These are phyloP conservation scores for Tympanuchus pallidicinctus DNA, from an alignment of 2,113 vertebrate genomes.

Conservation along the genomic window DNA sequence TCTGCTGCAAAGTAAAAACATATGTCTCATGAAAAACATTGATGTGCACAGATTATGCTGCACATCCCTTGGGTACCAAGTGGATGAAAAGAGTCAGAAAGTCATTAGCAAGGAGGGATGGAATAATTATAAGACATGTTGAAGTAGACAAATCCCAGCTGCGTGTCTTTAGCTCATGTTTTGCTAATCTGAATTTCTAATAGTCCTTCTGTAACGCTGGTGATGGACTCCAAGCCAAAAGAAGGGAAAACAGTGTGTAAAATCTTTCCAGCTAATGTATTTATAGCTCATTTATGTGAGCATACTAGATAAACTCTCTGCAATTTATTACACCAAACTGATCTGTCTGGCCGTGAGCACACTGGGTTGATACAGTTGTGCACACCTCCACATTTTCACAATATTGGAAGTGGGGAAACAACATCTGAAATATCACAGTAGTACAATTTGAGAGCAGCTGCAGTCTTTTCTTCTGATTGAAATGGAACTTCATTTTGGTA, in stretches of 20 bases:
- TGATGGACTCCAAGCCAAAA: not conserved
- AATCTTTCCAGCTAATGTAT: not conserved
- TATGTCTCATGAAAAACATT: slow-evolving; percentile 32
- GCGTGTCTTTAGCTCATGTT: not conserved
- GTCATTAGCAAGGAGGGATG: slow-evolving; percentile 2
- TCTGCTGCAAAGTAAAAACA: slow-evolving; percentile 50
- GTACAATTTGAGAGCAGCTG: slow-evolving; percentile 7
- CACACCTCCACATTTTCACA: not conserved
- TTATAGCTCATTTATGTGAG: not conserved
- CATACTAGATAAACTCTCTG: not conserved
- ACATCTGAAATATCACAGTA: not conserved
- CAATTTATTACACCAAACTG: not conserved
- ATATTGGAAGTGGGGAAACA: not conserved
- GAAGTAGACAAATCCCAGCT: not conserved
- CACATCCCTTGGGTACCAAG: slow-evolving; percentile 2
- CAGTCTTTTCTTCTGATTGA: not conserved
- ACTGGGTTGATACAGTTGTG: not conserved
- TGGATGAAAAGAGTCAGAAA: slow-evolving; percentile 40
- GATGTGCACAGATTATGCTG: slow-evolving; percentile 24
- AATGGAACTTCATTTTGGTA: not conserved
- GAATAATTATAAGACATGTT: slow-evolving; percentile 13
- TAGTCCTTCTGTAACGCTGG: not conserved
- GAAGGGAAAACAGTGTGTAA: not conserved
- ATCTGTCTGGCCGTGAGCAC: not conserved
- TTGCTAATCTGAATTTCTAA: not conserved